These are phyloP conservation scores for Lepidothrix coronata DNA, from an alignment of 2,113 vertebrate species.

Conservation along the genomic window DNA sequence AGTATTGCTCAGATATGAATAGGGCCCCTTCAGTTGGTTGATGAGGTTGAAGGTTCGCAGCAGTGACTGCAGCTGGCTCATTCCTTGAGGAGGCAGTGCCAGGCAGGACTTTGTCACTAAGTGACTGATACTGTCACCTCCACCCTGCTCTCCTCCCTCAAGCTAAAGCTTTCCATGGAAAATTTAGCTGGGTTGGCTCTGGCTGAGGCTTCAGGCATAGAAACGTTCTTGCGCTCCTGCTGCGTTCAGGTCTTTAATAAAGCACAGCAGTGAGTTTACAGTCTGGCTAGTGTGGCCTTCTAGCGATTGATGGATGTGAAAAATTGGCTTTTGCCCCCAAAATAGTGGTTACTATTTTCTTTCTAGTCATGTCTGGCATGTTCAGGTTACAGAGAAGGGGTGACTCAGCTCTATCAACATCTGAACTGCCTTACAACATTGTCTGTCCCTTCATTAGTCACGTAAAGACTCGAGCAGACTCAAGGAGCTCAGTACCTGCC, in stretches of 20 bases:
- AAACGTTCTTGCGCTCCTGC: not conserved
- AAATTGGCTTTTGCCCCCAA: not conserved
- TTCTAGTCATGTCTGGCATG: not conserved
- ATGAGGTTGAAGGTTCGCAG: not conserved
- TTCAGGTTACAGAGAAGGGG: not conserved
- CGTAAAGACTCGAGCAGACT: not conserved
- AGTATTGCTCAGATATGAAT: not conserved
- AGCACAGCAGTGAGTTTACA: not conserved
- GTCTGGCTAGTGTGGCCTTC: not conserved
- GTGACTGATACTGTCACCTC: not conserved
- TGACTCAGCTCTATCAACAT: slow-evolving; percentile 12
- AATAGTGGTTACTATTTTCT: not conserved
- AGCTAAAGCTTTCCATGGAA: slow-evolving; percentile 24
- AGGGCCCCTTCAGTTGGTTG: not conserved
- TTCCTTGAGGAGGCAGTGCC: not conserved
- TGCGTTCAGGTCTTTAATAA: not conserved
- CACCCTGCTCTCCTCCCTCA: not conserved
- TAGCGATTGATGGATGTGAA: not conserved
- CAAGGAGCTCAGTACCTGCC: not conserved
- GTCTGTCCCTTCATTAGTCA: not conserved
- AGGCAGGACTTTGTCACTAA: slow-evolving; percentile 3
- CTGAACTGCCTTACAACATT: not conserved
- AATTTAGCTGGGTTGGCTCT: not conserved
- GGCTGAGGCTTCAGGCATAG: not conserved
- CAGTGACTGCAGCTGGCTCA: not conserved